Conservation (phyloP, 2,888 invertebrate species). For the Rhopalosiphum nymphaeae region DNA sequence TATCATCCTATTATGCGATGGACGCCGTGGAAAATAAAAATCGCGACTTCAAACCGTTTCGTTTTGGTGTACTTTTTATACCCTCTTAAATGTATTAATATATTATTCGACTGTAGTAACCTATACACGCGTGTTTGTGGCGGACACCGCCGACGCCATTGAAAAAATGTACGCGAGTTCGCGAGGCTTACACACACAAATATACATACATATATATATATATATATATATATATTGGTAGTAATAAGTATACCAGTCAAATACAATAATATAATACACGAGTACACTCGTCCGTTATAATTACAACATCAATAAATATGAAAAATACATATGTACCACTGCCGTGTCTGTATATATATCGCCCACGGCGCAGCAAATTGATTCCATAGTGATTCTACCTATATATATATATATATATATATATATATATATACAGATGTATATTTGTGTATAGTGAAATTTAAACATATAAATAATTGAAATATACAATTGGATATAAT, state of each 20-base stretch:
- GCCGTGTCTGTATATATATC: neutral
- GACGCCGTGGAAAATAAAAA: neutral
- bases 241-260: neutral
- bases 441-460: neutral
- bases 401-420: neutral
- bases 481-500: conserved; percentile 31
- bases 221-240: neutral
- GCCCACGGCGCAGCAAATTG: neutral
- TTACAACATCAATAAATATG: neutral
- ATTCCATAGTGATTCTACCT: neutral
- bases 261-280: neutral
- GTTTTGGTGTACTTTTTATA: neutral
- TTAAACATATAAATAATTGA: conserved; percentile 41
- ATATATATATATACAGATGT: neutral
- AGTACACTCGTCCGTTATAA: neutral
- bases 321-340: neutral
- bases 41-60: neutral
- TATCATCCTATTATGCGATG: neutral
- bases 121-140: too few species aligned
- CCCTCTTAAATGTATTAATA: neutral
- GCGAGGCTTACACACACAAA: too few species aligned
- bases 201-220: too few species aligned
- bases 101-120: neutral
- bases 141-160: conserved; percentile 24
- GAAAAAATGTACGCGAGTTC: conserved; percentile 21